Evolutionary conservation across 2,113 vertebrate species (phyloP).

Genomic region (Sceloporus undulatus): DNA sequence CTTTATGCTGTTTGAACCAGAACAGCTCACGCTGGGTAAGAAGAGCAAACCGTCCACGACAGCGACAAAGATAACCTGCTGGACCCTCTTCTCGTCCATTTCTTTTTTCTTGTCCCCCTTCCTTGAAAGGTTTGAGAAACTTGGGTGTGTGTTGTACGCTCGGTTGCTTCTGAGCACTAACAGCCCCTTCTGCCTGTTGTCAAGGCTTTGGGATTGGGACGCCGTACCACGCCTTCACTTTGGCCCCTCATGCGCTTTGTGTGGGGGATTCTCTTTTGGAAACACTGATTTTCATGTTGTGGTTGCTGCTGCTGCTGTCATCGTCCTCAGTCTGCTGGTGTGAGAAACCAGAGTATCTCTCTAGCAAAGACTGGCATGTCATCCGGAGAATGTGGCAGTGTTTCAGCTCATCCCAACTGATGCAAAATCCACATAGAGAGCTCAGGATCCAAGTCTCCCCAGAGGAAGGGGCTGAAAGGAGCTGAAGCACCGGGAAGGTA

Average conservation of each 20-base stretch:
- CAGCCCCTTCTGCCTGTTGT: neutral
- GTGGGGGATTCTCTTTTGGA: neutral
- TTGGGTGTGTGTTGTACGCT: slow-evolving; percentile 7
- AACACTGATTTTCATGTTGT: neutral
- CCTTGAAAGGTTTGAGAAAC: neutral
- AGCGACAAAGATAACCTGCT: neutral
- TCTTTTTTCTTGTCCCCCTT: neutral
- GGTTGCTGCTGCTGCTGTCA: no score
- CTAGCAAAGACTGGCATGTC: slow-evolving; percentile 40
- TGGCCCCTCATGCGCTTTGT: neutral
- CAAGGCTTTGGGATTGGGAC: neutral
- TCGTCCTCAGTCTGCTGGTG: neutral
- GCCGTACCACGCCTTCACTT: neutral
- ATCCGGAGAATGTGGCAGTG: neutral
- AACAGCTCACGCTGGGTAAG: neutral
- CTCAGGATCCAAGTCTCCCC: neutral
- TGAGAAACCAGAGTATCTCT: neutral
- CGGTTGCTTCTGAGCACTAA: neutral
- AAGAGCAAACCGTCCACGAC: no score
- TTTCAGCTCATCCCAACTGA: neutral
- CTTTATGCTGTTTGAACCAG: neutral
- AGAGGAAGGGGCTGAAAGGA: neutral
- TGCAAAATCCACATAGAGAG: neutral
- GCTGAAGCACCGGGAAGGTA: neutral
- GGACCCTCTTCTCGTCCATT: neutral